phyloP scores from a whole-genome alignment of 1,140 invertebrate genomes.

The Adoxophyes honmai region DNA sequence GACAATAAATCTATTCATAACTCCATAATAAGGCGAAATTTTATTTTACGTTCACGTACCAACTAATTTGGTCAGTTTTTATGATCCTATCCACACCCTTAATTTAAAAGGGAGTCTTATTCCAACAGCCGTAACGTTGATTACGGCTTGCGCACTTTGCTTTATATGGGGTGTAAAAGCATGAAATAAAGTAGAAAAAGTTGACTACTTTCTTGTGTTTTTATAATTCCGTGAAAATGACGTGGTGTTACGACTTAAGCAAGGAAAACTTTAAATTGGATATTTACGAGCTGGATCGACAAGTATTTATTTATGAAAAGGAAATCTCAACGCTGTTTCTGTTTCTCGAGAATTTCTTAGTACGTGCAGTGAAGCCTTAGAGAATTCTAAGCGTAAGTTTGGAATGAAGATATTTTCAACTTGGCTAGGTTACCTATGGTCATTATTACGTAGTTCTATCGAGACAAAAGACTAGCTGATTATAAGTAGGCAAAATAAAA shows the following conservation, averaged over 20 bases:
- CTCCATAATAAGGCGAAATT: slow-evolving; percentile 9
- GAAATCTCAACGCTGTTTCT: background rate
- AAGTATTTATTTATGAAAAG: background rate
- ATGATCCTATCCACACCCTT: background rate
- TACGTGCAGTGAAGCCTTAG: no score
- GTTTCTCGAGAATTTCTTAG: no score
- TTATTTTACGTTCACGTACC: background rate
- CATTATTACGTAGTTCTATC: no score
- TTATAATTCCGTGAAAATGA: background rate
- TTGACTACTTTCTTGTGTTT: background rate
- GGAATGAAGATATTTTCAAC: no score
- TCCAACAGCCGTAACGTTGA: background rate
- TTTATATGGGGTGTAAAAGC: slow-evolving; percentile 8
- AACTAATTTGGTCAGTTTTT: slow-evolving; percentile 13
- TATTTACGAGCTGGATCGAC: no score
- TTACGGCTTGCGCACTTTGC: slow-evolving; percentile 3
- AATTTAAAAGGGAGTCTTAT: background rate
- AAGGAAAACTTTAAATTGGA: no score
- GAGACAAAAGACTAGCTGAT: no score
- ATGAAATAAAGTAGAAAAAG: background rate
- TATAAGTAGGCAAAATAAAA: no score
- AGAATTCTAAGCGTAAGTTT: no score
- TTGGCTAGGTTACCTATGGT: no score
- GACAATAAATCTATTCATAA: slow-evolving; percentile 9
- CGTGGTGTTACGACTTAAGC: background rate